A percentile compares a stretch with the other conserved stretches of the same genome.
Evolutionary conservation across 1,140 invertebrate genomes (phyloP).

Genomic region (Drosophila watanabei): DNA sequence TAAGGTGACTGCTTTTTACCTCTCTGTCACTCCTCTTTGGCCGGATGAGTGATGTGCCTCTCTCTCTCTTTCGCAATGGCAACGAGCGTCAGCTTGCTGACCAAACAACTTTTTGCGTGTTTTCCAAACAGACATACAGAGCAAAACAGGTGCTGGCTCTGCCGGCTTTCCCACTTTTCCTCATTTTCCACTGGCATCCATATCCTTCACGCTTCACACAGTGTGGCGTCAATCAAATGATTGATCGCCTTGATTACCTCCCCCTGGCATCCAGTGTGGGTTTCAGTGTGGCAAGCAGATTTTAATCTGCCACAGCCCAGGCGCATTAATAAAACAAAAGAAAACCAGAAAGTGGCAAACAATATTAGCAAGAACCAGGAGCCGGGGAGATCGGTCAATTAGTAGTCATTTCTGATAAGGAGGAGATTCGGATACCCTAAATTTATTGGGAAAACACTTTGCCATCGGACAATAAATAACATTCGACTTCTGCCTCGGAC

Average conservation of each 20-base stretch:
- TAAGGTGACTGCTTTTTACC: conserved; percentile 18
- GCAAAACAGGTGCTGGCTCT: conserved; percentile 54
- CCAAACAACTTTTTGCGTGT: conserved; percentile 57
- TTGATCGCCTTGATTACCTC: conserved; percentile 66
- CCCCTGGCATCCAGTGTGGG: conserved; percentile 37
- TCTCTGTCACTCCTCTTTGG: not conserved
- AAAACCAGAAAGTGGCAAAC: conserved; percentile 51
- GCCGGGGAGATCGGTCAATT: conserved; percentile 71
- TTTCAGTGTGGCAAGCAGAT: conserved; percentile 43
- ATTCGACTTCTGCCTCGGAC: conserved; percentile 31
- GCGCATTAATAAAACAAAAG: conserved; percentile 78
- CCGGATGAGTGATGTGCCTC: conserved; percentile 36
- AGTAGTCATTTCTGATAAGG: conserved; percentile 72
- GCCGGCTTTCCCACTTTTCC: conserved; percentile 27
- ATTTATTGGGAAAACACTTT: conserved; percentile 73
- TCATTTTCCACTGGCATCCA: conserved; percentile 25
- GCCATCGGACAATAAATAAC: conserved; percentile 77
- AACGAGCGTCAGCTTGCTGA: conserved; percentile 47
- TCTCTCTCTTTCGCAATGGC: conserved; percentile 22
- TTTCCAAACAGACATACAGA: conserved; percentile 11
- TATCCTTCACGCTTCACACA: conserved; percentile 56
- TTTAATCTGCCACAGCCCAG: conserved; percentile 59
- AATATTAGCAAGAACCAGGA: conserved; percentile 9
- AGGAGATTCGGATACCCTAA: conserved; percentile 14
- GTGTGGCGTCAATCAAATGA: conserved; percentile 78